Evolutionary conservation across 1,140 invertebrate genomes (phyloP).

Genomic region (Drosophila baimaii): DNA sequence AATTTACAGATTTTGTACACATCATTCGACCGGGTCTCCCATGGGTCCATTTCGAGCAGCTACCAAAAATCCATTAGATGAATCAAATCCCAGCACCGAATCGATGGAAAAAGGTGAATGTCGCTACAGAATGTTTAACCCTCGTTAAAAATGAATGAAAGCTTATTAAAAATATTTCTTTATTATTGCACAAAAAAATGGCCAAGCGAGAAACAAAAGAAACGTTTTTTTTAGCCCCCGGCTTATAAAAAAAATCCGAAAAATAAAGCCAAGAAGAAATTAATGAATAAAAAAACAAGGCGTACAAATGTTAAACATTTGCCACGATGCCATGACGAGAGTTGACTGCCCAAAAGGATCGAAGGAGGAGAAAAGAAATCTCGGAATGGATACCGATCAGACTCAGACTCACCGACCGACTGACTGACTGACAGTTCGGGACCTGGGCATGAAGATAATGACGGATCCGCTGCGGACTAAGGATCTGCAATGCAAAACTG

Average conservation of each 20-base stretch:
- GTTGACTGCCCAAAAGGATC: constrained; percentile 59
- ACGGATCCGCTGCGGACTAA: constrained; percentile 43
- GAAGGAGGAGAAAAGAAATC: constrained; percentile 34
- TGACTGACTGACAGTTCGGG: constrained; percentile 32
- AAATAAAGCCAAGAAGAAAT: constrained; percentile 36
- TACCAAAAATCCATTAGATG: constrained; percentile 76
- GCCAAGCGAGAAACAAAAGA: constrained; percentile 44
- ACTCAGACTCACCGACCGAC: background rate
- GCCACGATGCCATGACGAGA: constrained; percentile 78
- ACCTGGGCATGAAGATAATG: constrained; percentile 61
- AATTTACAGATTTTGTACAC: constrained; percentile 45
- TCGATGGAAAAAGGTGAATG: constrained; percentile 57
- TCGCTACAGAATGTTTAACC: constrained; percentile 76
- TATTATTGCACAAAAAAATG: constrained; percentile 64
- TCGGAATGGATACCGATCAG: constrained; percentile 32
- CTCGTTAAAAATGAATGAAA: constrained; percentile 83
- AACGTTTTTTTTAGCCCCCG: constrained; percentile 14
- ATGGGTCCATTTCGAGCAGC: constrained; percentile 56
- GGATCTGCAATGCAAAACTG: constrained; percentile 80
- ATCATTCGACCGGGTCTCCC: constrained; percentile 54
- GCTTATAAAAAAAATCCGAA: constrained; percentile 31
- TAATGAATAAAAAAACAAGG: constrained; percentile 71
- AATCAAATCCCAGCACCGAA: constrained; percentile 62
- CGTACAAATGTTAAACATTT: constrained; percentile 82
- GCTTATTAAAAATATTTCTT: constrained; percentile 83